Evolutionary conservation across 2,113 vertebrate genomes (phyloP).

Genomic region (Salvelinus alpinus): DNA sequence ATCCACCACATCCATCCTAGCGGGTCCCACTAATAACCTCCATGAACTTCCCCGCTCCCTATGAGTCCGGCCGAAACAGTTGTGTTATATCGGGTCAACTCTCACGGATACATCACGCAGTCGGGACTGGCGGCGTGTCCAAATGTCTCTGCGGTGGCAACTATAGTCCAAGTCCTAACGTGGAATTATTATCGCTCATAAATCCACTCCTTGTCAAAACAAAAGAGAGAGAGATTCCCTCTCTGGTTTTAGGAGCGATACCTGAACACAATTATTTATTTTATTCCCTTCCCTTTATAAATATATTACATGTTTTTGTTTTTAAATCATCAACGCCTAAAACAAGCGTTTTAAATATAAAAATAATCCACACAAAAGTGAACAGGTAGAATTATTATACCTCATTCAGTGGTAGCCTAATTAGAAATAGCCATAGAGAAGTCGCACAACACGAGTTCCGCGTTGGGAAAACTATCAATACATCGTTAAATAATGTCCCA

Average conservation of each 20-base stretch:
- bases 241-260: conserved; percentile 8
- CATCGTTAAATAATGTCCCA: not conserved
- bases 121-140: conserved; percentile 4
- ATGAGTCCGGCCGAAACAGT: conserved; percentile 55
- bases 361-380: not conserved
- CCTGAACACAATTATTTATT: not conserved
- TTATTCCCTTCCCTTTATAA: not conserved
- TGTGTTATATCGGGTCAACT: conserved; percentile 65
- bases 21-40: conserved; percentile 76
- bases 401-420: not conserved
- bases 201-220: conserved; percentile 26
- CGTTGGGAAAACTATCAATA: not conserved
- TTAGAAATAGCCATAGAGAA: not conserved
- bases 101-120: conserved; percentile 62
- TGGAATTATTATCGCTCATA: conserved; percentile 5
- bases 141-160: conserved; percentile 6
- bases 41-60: conserved; percentile 71
- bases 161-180: not conserved
- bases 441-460: not conserved
- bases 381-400: no score
- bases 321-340: not conserved
- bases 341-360: not conserved
- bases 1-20: conserved; percentile 97
- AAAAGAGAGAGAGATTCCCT: not conserved
- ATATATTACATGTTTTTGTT: not conserved